These are phyloP conservation scores for Asobara japonica DNA, from an alignment of 1,140 invertebrate species.

Conservation along the genomic window DNA sequence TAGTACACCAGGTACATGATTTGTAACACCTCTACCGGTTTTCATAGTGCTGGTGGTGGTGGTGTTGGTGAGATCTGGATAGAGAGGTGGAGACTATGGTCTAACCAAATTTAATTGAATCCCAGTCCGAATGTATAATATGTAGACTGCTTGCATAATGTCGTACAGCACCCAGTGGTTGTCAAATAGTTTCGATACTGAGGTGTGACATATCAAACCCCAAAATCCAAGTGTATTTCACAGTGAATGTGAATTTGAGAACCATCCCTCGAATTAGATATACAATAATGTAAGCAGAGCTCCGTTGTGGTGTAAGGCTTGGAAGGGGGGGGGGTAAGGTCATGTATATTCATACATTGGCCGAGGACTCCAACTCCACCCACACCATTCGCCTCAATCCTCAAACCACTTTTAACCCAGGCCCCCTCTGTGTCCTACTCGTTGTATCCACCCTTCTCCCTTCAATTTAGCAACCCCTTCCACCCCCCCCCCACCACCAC, in stretches of 20 bases:
- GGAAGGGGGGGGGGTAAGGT: slow-evolving; percentile 65
- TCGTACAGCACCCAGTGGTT: slow-evolving; percentile 56
- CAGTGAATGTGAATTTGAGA: slow-evolving; percentile 54
- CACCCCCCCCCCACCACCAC: slow-evolving; percentile 23
- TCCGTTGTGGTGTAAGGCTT: slow-evolving; percentile 65
- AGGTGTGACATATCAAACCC: slow-evolving; percentile 10
- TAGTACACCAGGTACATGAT: neutral
- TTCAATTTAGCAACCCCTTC: slow-evolving; percentile 35
- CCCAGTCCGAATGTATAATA: slow-evolving; percentile 68
- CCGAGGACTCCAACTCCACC: slow-evolving; percentile 41
- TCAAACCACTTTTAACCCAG: slow-evolving; percentile 10
- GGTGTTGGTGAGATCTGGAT: neutral
- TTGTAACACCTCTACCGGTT: slow-evolving; percentile 7
- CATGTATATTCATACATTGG: slow-evolving; percentile 68
- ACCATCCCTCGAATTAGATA: slow-evolving; percentile 66
- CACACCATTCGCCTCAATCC: slow-evolving; percentile 13
- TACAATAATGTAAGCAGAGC: slow-evolving; percentile 69
- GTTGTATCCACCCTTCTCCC: slow-evolving; percentile 40
- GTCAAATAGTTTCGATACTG: slow-evolving; percentile 43
- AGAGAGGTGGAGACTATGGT: slow-evolving; percentile 18
- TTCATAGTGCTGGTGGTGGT: slow-evolving; percentile 13
- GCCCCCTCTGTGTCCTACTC: slow-evolving; percentile 28
- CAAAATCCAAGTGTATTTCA: slow-evolving; percentile 13
- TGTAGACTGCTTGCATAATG: slow-evolving; percentile 68
- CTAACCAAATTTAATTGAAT: slow-evolving; percentile 67